A percentile compares a stretch with the other conserved stretches of the same genome.
Conservation (phyloP, 2,888 invertebrate genomes). For the Brenthis hecate region DNA sequence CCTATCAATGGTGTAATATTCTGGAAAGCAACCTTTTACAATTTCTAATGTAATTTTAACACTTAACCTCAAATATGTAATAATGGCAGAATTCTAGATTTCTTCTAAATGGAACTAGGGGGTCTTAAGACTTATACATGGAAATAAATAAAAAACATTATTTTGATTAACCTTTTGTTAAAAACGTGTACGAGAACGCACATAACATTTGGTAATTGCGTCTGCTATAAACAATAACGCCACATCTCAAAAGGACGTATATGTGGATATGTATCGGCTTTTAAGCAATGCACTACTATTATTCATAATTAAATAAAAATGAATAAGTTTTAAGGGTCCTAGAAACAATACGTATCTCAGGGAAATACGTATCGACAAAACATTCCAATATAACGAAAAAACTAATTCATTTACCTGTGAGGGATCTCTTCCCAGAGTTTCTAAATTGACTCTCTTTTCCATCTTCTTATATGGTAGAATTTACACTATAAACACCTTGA, state of each 20-base stretch:
- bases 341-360: slow-evolving; percentile 52
- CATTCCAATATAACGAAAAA: slow-evolving; percentile 73
- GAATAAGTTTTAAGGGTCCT: slow-evolving; percentile 25
- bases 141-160: slow-evolving; percentile 18
- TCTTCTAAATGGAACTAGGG: slow-evolving; percentile 8
- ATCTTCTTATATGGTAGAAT: slow-evolving; percentile 76
- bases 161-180: slow-evolving; percentile 42
- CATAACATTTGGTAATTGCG: slow-evolving; percentile 79
- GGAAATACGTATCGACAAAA: slow-evolving; percentile 82
- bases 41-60: slow-evolving; percentile 36
- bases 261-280: slow-evolving; percentile 29
- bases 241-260: slow-evolving; percentile 64
- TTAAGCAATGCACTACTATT: slow-evolving; percentile 7
- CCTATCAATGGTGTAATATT: slow-evolving; percentile 5
- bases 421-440: slow-evolving; percentile 95
- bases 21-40: slow-evolving; percentile 27
- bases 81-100: slow-evolving; percentile 23
- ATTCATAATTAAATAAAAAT: slow-evolving; percentile 19
- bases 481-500: slow-evolving; percentile 64
- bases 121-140: slow-evolving; percentile 4
- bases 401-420: slow-evolving; percentile 88
- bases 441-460: slow-evolving; percentile 98
- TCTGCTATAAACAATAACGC: slow-evolving; percentile 75
- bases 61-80: slow-evolving; percentile 72
- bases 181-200: slow-evolving; percentile 74